A percentile compares a stretch with the other conserved stretches of the same genome.
These are phyloP conservation scores for Emydoidea blandingii DNA, from an alignment of 2,797 vertebrate species.

Conservation along the genomic window DNA sequence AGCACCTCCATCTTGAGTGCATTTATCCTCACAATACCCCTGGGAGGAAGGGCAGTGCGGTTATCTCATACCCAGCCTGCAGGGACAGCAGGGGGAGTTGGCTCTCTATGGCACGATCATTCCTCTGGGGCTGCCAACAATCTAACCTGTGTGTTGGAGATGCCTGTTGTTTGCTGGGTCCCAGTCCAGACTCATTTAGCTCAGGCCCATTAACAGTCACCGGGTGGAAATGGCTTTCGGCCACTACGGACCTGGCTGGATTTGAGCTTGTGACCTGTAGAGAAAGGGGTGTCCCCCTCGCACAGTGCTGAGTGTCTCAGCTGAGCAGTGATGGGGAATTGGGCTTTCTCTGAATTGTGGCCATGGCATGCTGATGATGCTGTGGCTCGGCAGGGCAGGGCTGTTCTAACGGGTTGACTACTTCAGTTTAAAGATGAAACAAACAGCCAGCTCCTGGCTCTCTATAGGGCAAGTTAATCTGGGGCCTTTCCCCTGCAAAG, in stretches of 20 bases:
- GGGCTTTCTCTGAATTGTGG: not conserved
- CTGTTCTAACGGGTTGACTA: too few relatives aligned
- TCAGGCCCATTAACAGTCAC: not conserved
- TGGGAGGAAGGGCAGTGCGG: too few relatives aligned
- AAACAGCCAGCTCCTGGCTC: too few relatives aligned
- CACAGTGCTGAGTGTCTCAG: not conserved
- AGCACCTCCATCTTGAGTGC: too few relatives aligned
- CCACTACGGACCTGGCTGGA: not conserved
- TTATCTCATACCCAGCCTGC: too few relatives aligned
- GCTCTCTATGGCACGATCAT: not conserved
- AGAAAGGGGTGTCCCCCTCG: not conserved
- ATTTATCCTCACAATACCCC: too few relatives aligned
- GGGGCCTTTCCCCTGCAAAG: too few relatives aligned
- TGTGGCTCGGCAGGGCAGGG: too few relatives aligned
- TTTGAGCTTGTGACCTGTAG: not conserved
- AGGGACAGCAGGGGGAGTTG: too few relatives aligned
- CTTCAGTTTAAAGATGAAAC: too few relatives aligned
- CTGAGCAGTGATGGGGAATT: not conserved
- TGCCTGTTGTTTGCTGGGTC: not conserved
- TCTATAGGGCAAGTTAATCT: too few relatives aligned
- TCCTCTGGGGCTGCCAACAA: not conserved
- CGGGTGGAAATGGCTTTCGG: not conserved
- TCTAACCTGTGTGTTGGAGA: not conserved
- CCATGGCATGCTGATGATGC: too few relatives aligned
- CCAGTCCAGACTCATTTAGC: not conserved